Percentiles rank a stretch among this genome's conserved stretches.
Evolutionary conservation across 2,113 vertebrate genomes (phyloP).

Genomic region (Emberiza fucata): DNA sequence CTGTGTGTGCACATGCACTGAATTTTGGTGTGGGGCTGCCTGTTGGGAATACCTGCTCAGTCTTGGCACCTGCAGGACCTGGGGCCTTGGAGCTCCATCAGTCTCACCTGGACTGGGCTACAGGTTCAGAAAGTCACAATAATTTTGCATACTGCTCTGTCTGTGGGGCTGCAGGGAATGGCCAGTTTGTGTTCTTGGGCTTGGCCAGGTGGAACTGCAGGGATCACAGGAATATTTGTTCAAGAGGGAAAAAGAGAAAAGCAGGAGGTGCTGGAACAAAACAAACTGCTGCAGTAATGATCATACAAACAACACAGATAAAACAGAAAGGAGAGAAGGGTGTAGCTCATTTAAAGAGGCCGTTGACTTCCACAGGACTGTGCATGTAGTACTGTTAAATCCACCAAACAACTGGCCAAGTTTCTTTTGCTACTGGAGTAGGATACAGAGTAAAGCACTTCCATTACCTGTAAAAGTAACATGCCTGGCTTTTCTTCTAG

Average conservation of each 20-base stretch:
- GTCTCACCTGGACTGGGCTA: background rate
- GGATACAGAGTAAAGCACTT: background rate
- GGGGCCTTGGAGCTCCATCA: background rate
- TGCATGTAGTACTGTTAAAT: background rate
- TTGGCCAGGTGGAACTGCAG: background rate
- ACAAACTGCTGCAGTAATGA: background rate
- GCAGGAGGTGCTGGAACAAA: background rate
- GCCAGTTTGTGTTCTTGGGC: background rate
- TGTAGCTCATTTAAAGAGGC: background rate
- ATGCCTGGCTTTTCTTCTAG: background rate
- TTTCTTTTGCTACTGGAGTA: background rate
- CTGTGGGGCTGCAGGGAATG: background rate
- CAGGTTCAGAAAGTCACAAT: background rate
- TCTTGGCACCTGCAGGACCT: background rate
- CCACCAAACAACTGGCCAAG: background rate
- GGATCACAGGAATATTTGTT: background rate
- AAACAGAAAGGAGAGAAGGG: background rate
- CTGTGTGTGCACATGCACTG: rapidly evolving
- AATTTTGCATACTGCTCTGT: background rate
- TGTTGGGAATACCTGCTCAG: background rate
- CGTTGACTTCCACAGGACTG: background rate
- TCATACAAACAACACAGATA: background rate
- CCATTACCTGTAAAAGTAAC: slow-evolving; percentile 66
- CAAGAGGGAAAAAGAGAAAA: background rate
- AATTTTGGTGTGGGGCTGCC: background rate